Evolutionary conservation across 2,888 invertebrate species (phyloP), one percentile per base, ranked within the genome.

Genomic region (Clistopyga incitator): DNA sequence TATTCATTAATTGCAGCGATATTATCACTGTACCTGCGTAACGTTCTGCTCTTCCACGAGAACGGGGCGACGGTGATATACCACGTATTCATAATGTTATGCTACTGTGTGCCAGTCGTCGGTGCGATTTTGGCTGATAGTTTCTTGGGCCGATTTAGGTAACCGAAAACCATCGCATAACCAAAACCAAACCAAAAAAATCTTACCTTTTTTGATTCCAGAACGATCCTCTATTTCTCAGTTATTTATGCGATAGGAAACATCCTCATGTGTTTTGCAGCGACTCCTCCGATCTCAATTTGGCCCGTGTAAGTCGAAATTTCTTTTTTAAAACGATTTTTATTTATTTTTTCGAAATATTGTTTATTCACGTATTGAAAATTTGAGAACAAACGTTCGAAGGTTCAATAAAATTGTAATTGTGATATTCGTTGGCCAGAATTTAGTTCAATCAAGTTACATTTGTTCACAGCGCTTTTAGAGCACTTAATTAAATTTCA

Each of bases 61-160:
- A 95, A 96, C 88, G 94, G 94, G 0, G 95, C 97, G 0, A 97
- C 97, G 0, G 95, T 97, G 3, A 95, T 97, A 10, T 97, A 96
- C 90, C 97, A 97, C 89, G 94, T 95, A 50, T 97, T 97, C 89
- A 95, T 96, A 70, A 96, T 97, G 95, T 92, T 96, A 88, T 97
- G 97, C 87, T 97, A 97, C 92, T 95, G 96, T 56, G 95, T 96
- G 88, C 97, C 97, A 0, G 88, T 97, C 29, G 91, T 96, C 72
- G 97, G 97, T 1, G 97, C 97, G 0, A 94, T 97, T 72, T 92
- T 97, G 81, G 97, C 97, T 0, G 97, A 98, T 91, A 96, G 97
- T 84, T 95, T 95, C 88, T 94, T 97, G 56, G 97, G 97, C 83
- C 95, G 97, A 94, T 97, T 96, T 93, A 95, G 94, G 93, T 93